A percentile compares a stretch with the other conserved stretches of the same genome.
Conservation (phyloP, 2,888 invertebrate species). For the Argyresthia albistria region DNA sequence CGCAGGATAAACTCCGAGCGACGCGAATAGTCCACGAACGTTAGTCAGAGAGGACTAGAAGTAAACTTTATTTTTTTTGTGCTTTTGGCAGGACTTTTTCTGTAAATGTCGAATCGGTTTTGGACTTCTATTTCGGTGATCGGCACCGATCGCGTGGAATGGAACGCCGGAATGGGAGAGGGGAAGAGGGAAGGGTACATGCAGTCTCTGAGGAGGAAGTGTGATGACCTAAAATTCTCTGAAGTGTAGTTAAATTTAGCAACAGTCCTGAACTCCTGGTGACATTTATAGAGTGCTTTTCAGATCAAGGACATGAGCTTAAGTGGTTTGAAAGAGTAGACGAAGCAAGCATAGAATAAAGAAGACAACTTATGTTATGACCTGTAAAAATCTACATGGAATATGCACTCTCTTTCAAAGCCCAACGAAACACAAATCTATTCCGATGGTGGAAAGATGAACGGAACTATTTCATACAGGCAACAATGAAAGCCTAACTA, state of each 20-base stretch:
- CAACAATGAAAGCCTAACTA: slow-evolving; percentile 31
- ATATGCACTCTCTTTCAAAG: too few relatives aligned
- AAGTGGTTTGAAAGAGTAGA: background rate
- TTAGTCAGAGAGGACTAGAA: slow-evolving; percentile 57
- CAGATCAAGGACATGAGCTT: slow-evolving; percentile 21
- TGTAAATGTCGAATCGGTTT: slow-evolving; percentile 29
- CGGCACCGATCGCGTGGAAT: slow-evolving; percentile 23
- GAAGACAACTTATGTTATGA: too few relatives aligned
- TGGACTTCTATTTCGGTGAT: slow-evolving; percentile 52
- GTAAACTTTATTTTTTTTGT: slow-evolving; percentile 51
- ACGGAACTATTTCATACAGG: too few relatives aligned
- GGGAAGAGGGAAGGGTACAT: background rate
- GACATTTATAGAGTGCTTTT: slow-evolving; percentile 16
- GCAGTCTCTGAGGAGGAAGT: slow-evolving; percentile 29
- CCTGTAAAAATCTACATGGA: background rate
- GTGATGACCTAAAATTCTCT: slow-evolving; percentile 34
- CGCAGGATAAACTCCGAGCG: slow-evolving; percentile 60
- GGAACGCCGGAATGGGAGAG: slow-evolving; percentile 19
- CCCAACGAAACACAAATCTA: too few relatives aligned
- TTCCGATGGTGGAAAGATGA: too few relatives aligned
- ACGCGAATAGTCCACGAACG: slow-evolving; percentile 59
- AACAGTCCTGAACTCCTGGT: slow-evolving; percentile 14
- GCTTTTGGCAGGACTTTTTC: slow-evolving; percentile 62
- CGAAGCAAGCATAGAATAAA: too few relatives aligned
- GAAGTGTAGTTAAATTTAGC: slow-evolving; percentile 32